Base-by-base conservation (phyloP, 1,140 invertebrate species). In the Leptestheria dahalacensis region DNA sequence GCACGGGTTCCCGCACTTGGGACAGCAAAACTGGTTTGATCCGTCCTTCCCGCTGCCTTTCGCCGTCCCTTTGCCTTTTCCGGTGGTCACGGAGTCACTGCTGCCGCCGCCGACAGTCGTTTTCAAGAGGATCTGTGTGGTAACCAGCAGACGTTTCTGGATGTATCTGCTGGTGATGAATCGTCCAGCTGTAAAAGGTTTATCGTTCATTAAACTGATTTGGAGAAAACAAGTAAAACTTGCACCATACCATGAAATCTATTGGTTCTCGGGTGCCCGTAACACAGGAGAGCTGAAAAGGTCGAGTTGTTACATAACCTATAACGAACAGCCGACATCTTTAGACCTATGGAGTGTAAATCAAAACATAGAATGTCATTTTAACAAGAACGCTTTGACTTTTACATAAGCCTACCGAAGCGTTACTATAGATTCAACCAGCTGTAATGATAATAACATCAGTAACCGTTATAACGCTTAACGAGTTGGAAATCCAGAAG, bases 1-100 rank as follows among this genome's bases (percentile, higher is more conserved):
- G 73, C 91, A 95, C 56, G 91, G 87, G 75, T 93, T 91, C 0
- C 91, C 92, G 74, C 92, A 97, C 73, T 95, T 94, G 6, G 92
- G 92, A 71, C 93, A 96, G 23, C 79, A 81, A 0, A 90, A 74
- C 3, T 84, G 82, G 63, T 78, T 79, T 60, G 75, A 74, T 23
- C 77, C 77, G 48, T 74, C 73, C 33, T 64, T 64, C 47, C 63
- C 63, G 28, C 18, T 25, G 33, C 56, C 50, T 24, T 55, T 55
- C 10, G 53, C 26, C 28, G 53, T 29, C 20, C 53, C 33, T 25
- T 33, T 33, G 26, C 26, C 33, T n/a, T 33, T 55, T 28, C 53
- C 53, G 26, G 26, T 15, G 15, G 33, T 9, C 6, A 41, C 33
- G 15, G 33, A 41, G 33, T 41, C 33, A 15, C 33, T 41, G 6